Percentiles rank a stretch among this genome's conserved stretches.
Conservation (phyloP, 1,140 invertebrate species). For the Charaxes varanes region DNA sequence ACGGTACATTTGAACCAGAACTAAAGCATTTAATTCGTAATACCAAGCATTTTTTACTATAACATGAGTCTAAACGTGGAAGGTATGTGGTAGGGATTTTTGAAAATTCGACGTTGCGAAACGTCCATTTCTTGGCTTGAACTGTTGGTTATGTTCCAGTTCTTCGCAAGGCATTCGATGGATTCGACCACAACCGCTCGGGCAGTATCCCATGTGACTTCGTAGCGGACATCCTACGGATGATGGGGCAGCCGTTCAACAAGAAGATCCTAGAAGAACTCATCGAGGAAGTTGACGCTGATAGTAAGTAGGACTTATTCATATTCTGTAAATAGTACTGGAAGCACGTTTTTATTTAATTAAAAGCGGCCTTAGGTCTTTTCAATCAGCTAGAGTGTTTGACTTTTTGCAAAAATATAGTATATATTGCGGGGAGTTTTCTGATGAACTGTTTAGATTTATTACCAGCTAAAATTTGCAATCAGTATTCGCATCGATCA, state of each 20-base stretch:
- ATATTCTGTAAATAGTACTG: not conserved
- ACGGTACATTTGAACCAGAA: slow-evolving; percentile 8
- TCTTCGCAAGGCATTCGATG: slow-evolving; percentile 95
- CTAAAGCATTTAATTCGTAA: slow-evolving; percentile 3
- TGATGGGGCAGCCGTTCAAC: slow-evolving; percentile 97
- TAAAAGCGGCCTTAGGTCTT: too few species aligned
- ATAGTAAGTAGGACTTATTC: slow-evolving; percentile 82
- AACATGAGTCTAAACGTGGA: slow-evolving; percentile 55
- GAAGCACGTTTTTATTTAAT: too few species aligned
- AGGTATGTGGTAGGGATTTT: slow-evolving; percentile 29
- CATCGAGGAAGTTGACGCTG: slow-evolving; percentile 96
- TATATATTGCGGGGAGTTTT: too few species aligned
- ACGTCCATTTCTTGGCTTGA: slow-evolving; percentile 14
- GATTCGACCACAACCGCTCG: slow-evolving; percentile 95
- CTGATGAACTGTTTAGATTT: too few species aligned
- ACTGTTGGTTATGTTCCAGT: slow-evolving; percentile 76
- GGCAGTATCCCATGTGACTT: slow-evolving; percentile 95
- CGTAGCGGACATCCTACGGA: slow-evolving; percentile 93
- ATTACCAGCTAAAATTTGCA: too few species aligned
- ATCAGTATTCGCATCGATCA: too few species aligned
- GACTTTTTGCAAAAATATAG: too few species aligned
- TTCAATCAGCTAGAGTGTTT: too few species aligned
- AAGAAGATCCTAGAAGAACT: slow-evolving; percentile 95
- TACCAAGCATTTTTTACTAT: slow-evolving; percentile 9
- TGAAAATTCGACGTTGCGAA: slow-evolving; percentile 2